Evolutionary conservation across 2,888 invertebrate species (phyloP).

Genomic region (Alloplasta piceator): DNA sequence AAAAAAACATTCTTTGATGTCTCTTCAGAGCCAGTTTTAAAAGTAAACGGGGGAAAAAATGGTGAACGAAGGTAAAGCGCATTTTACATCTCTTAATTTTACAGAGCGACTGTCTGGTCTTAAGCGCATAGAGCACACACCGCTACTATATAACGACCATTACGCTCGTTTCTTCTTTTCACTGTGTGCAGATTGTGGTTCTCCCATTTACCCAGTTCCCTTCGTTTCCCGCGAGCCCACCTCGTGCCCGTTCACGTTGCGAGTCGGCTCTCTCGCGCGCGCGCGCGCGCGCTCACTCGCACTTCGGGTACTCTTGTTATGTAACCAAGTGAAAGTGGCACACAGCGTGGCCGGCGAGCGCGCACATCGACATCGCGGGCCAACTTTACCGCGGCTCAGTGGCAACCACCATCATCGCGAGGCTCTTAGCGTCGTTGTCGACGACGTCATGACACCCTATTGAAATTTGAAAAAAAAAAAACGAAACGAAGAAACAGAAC

Average conservation of each 20-base stretch:
- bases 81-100: not conserved
- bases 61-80: not conserved
- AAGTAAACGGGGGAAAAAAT: not conserved
- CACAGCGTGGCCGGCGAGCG: constrained; percentile 74
- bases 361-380: constrained; percentile 73
- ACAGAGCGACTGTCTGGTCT: constrained; percentile 7
- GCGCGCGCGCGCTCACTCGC: constrained; percentile 71
- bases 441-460: constrained; percentile 10
- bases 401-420: constrained; percentile 58
- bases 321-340: constrained; percentile 84
- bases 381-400: constrained; percentile 66
- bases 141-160: constrained; percentile 27
- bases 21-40: not conserved
- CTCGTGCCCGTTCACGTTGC: constrained; percentile 65
- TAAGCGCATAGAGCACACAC: constrained; percentile 50
- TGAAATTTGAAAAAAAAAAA: not conserved
- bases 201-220: constrained; percentile 83
- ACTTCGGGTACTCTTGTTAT: constrained; percentile 77
- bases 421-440: constrained; percentile 29
- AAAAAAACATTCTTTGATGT: too few species aligned
- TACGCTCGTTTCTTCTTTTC: constrained; percentile 50
- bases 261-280: constrained; percentile 70
- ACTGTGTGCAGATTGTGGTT: constrained; percentile 79
- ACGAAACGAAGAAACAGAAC: not conserved
- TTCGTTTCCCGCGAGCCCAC: constrained; percentile 66